Conservation (phyloP, 2,888 invertebrate genomes). For the Digitonthophagus gazella region DNA sequence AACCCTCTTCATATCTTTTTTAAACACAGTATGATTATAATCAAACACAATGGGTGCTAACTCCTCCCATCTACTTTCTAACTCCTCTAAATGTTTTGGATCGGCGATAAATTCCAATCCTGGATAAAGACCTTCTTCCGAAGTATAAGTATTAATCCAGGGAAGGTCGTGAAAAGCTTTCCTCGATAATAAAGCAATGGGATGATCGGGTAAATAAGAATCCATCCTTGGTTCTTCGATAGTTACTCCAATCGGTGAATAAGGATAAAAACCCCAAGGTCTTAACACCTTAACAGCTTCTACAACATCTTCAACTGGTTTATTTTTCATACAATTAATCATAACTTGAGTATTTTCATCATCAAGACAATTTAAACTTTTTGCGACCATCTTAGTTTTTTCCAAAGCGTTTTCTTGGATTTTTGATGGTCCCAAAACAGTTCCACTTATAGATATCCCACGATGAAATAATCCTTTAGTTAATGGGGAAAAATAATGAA, state of each 20-base stretch:
- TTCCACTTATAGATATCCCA: constrained; percentile 67
- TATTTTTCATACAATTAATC: constrained; percentile 60
- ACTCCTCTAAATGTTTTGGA: constrained; percentile 39
- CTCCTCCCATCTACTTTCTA: constrained; percentile 60
- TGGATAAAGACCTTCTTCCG: constrained; percentile 69
- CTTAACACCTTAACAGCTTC: constrained; percentile 44
- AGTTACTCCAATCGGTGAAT: constrained; percentile 67
- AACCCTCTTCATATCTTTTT: constrained; percentile 50
- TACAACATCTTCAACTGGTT: constrained; percentile 59
- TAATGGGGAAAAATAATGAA: constrained; percentile 63
- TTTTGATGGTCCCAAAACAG: constrained; percentile 57
- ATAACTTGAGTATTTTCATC: constrained; percentile 53
- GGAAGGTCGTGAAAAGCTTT: constrained; percentile 63
- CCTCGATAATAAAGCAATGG: constrained; percentile 57
- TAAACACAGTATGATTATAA: constrained; percentile 59
- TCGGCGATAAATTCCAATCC: constrained; percentile 51
- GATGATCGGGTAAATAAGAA: constrained; percentile 61
- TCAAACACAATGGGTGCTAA: constrained; percentile 63
- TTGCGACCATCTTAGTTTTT: constrained; percentile 59
- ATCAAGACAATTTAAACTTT: constrained; percentile 62
- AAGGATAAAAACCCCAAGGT: constrained; percentile 51
- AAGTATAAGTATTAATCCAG: constrained; percentile 63
- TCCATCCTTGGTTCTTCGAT: constrained; percentile 51
- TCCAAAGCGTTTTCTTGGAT: constrained; percentile 55
- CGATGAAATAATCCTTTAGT: constrained; percentile 58